phyloP scores from a whole-genome alignment of 1,140 invertebrate species.

The Drosophila eugracilis region DNA sequence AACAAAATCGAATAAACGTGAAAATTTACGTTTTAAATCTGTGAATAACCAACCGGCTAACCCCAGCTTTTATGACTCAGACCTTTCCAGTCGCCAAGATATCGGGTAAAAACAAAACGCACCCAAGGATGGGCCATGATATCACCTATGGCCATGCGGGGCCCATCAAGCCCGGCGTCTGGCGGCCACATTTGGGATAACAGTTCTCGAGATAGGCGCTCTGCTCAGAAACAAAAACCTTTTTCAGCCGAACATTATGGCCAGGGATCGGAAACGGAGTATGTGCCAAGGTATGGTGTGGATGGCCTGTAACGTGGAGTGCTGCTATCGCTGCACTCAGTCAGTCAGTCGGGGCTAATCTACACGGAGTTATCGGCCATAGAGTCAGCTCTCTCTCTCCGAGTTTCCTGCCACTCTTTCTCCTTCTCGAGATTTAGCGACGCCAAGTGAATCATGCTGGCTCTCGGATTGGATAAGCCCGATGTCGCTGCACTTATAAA shows the following conservation, averaged over 20 bases:
- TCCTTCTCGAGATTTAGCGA: conserved; percentile 58
- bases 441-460: conserved; percentile 77
- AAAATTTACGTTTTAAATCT: neutral
- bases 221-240: conserved; percentile 40
- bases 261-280: conserved; percentile 19
- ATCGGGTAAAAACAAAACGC: conserved; percentile 52
- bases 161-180: conserved; percentile 31
- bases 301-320: conserved; percentile 23
- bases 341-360: conserved; percentile 65
- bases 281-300: conserved; percentile 6
- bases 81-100: conserved; percentile 20
- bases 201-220: conserved; percentile 65
- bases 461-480: conserved; percentile 64
- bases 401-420: neutral
- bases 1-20: neutral
- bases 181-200: conserved; percentile 74
- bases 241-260: conserved; percentile 56
- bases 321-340: conserved; percentile 74
- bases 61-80: conserved; percentile 38
- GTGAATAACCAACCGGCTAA: neutral
- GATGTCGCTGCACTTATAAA: conserved; percentile 79
- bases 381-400: conserved; percentile 35
- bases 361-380: conserved; percentile 73
- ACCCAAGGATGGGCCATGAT: conserved; percentile 45
- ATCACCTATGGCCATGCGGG: conserved; percentile 57